Evolutionary conservation across 2,888 invertebrate genomes (phyloP).

Genomic region (Amphipoea lucens): DNA sequence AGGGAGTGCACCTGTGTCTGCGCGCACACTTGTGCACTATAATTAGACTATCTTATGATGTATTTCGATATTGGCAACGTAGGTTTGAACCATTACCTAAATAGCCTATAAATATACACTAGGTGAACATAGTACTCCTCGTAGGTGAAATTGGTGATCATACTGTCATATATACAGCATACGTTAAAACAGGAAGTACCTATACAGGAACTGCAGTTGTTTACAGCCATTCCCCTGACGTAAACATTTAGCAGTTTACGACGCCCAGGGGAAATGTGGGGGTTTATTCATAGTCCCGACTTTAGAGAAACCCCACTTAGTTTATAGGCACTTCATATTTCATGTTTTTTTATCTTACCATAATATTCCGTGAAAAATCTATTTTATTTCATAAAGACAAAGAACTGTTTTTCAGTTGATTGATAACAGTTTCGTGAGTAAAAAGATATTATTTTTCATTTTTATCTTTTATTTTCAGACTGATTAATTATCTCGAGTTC

Average conservation of each 20-base stretch:
- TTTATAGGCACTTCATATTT: constrained; percentile 14
- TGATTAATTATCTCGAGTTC: constrained; percentile 51
- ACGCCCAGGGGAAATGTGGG: constrained; percentile 24
- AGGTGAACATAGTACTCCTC: neutral
- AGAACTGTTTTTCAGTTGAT: constrained; percentile 49
- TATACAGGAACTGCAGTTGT: constrained; percentile 14
- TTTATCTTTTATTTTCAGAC: constrained; percentile 43
- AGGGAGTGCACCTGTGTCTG: too few species aligned
- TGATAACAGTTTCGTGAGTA: constrained; percentile 50
- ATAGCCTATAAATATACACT: neutral
- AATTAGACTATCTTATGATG: neutral
- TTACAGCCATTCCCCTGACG: constrained; percentile 32
- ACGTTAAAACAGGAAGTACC: neutral
- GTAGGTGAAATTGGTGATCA: neutral
- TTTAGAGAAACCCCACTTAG: constrained; percentile 29
- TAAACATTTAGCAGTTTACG: constrained; percentile 48
- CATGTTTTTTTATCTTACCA: neutral
- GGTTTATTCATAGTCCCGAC: constrained; percentile 34
- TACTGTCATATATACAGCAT: neutral
- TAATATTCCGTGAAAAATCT: neutral
- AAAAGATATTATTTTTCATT: constrained; percentile 50
- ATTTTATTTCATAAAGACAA: constrained; percentile 10
- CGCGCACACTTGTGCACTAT: too few species aligned
- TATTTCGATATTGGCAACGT: neutral
- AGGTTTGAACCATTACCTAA: neutral